Evolutionary conservation across 2,113 vertebrate genomes (phyloP), one percentile per base, ranked within the genome.

Genomic region (Probosciger aterrimus): DNA sequence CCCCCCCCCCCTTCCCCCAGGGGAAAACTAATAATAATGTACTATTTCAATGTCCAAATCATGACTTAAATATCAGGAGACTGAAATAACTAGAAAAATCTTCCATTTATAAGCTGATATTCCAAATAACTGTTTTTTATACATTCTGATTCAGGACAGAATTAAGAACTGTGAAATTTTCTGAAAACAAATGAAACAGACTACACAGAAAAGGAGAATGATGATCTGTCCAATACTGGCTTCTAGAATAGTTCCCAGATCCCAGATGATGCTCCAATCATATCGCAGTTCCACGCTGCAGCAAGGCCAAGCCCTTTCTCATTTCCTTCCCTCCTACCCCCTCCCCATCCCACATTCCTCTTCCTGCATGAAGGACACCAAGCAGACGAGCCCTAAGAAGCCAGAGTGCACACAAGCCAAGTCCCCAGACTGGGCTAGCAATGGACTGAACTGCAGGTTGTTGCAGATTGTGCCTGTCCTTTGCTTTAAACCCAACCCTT

Each of bases 371-470:
- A 62, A 27, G 15, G 31, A 63, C 49, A 14, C 7, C 9, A 18
- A 27, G 44, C 28, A 60, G 37, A 79, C 3, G 3, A 37, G 17
- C 46, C 3, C 1, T n/a, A 14, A 28, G 30, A 52, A 80, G 50
- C 14, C 69, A 31, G 22, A n/a, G 4, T 1, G 3, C 46, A 71
- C 3, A 15, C 8, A 39, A 71, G 11, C 11, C 35, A 64, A 46
- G 37, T 28, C 6, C 24, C 24, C 47, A 46, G 0, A 15, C 0
- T 10, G 59, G 18, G 18, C 22, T 6, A 83, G 33, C 0, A 7
- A 25, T 7, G 30, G 53, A 46, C 2, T 18, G 44, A 60, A 23
- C 10, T 31, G 39, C 43, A 37, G 43, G 24, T 20, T 7, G 16
- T 3, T 28, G 37, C 31, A n/a, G 18, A 7, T 10, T 23, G 24